A percentile compares a stretch with the other conserved stretches of the same genome.
Evolutionary conservation across 2,888 invertebrate species (phyloP).

Genomic region (Limulus polyphemus): DNA sequence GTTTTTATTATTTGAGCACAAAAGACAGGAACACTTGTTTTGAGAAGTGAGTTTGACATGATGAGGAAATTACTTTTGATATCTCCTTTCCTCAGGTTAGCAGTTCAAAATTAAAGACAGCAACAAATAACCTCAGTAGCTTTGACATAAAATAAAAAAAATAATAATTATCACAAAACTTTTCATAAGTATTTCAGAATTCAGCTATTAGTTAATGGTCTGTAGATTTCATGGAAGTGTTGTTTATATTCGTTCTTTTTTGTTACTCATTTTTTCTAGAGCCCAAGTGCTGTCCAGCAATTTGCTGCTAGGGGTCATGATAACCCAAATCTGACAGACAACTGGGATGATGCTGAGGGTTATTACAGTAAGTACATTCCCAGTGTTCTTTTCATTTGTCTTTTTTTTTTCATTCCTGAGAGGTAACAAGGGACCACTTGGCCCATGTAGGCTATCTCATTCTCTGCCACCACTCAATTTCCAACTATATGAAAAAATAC

Average conservation of each 20-base stretch:
- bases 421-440: background rate
- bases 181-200: background rate
- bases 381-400: background rate
- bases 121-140: background rate
- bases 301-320: constrained; percentile 43
- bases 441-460: too few species aligned
- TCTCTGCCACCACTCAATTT: too few species aligned
- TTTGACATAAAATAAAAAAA: background rate
- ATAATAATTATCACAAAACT: background rate
- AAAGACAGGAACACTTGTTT: too few species aligned
- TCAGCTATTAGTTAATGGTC: background rate
- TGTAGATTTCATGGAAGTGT: constrained; percentile 6
- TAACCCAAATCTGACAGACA: constrained; percentile 87
- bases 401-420: background rate
- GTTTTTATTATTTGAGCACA: too few species aligned
- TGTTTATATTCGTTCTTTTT: constrained; percentile 15
- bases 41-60: too few species aligned
- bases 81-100: too few species aligned
- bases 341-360: constrained; percentile 99
- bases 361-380: constrained; percentile 59
- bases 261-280: constrained; percentile 40
- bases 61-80: too few species aligned
- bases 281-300: constrained; percentile 49
- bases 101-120: too few species aligned
- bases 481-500: too few species aligned